Evolutionary conservation across 2,113 vertebrate genomes (phyloP).

Genomic region (Brachypodius melanocephalos): DNA sequence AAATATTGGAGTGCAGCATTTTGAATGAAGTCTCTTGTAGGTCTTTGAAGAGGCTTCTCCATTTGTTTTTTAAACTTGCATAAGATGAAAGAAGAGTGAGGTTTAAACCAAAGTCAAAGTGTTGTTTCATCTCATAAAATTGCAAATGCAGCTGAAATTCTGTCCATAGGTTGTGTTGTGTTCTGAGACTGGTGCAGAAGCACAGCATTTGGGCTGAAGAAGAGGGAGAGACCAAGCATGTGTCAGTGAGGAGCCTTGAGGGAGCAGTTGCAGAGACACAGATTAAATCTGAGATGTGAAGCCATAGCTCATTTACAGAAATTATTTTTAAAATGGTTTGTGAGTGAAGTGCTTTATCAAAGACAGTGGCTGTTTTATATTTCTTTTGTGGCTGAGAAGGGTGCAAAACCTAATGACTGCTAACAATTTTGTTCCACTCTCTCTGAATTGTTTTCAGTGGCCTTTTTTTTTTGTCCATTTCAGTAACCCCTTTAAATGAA

Average conservation of each 20-base stretch:
- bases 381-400: neutral
- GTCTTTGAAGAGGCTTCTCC: neutral
- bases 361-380: neutral
- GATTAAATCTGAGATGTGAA: neutral
- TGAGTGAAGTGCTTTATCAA: neutral
- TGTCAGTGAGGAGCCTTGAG: neutral
- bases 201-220: neutral
- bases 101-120: neutral
- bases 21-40: neutral
- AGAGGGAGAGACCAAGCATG: neutral
- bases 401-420: neutral
- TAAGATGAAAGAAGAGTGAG: neutral
- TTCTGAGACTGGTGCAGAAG: neutral
- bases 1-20: neutral
- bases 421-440: neutral
- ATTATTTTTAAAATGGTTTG: neutral
- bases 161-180: neutral
- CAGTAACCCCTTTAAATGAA: neutral
- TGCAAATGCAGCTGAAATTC: neutral
- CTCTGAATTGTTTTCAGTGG: neutral
- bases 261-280: neutral
- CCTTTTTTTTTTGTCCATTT: neutral
- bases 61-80: neutral
- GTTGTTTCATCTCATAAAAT: neutral
- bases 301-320: fast-evolving